Percentiles rank a stretch among this genome's conserved stretches.
phyloP scores from a whole-genome alignment of 2,888 invertebrate species.

The Cheilosia urbana region DNA sequence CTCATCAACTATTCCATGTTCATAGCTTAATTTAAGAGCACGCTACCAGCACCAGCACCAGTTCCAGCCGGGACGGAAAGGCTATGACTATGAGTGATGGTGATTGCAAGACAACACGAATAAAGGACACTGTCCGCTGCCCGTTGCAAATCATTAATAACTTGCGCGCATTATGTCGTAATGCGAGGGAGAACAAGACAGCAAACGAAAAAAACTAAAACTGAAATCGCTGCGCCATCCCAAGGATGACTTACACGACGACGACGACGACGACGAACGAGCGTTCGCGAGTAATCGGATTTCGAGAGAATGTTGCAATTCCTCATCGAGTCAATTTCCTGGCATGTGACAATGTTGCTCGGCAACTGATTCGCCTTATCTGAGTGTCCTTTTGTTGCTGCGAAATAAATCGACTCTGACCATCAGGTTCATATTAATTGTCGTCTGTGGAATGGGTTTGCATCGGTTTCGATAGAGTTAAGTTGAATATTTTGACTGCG shows the following conservation, averaged over 20 bases:
- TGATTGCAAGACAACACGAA: slow-evolving; percentile 73
- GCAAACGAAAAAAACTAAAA: slow-evolving; percentile 15
- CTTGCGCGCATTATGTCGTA: slow-evolving; percentile 71
- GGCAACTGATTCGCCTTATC: slow-evolving; percentile 62
- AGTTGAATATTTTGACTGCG: no score
- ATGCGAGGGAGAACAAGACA: slow-evolving; percentile 33
- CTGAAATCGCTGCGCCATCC: slow-evolving; percentile 37
- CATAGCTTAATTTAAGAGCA: slow-evolving; percentile 73
- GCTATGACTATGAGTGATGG: slow-evolving; percentile 74
- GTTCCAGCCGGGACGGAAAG: slow-evolving; percentile 47
- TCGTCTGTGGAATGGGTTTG: no score
- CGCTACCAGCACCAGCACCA: background rate
- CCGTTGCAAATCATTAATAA: slow-evolving; percentile 70
- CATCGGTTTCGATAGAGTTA: no score
- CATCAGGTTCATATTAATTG: slow-evolving; percentile 2
- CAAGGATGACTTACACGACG: slow-evolving; percentile 27
- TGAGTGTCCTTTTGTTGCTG: slow-evolving; percentile 16
- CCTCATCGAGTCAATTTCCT: slow-evolving; percentile 74
- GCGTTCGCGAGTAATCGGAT: slow-evolving; percentile 55
- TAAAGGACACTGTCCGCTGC: slow-evolving; percentile 68
- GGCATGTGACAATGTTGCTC: slow-evolving; percentile 64
- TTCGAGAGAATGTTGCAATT: slow-evolving; percentile 70
- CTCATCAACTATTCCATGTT: slow-evolving; percentile 77
- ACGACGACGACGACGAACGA: slow-evolving; percentile 6
- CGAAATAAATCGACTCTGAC: slow-evolving; percentile 47